Percentiles rank a stretch among this genome's conserved stretches.
Evolutionary conservation across 92 coral and sea anemone species (phyloP).

Genomic region (Epizoanthus fatuus): DNA sequence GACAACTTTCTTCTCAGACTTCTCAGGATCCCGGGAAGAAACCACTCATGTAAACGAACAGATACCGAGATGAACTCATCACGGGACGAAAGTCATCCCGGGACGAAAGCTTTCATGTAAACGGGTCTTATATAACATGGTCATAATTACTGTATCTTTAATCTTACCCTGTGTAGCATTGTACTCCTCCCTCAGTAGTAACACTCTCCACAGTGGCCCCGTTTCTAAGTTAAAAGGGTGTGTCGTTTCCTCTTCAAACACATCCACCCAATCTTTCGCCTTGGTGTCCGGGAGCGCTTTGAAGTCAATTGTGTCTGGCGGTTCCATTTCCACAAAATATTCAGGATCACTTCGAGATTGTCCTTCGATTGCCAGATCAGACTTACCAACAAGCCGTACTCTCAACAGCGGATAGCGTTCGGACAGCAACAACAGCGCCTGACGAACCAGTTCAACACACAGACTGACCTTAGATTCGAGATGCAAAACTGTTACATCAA

Average conservation of each 20-base stretch:
- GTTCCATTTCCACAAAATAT: conserved; percentile 68
- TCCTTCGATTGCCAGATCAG: conserved; percentile 12
- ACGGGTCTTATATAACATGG: no score
- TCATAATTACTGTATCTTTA: no score
- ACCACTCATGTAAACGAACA: no score
- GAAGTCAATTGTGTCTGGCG: conserved; percentile 58
- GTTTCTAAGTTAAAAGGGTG: conserved; percentile 61
- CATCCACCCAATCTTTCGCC: conserved; percentile 68
- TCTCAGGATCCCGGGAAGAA: no score
- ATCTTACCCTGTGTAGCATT: no score
- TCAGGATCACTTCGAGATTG: conserved; percentile 1
- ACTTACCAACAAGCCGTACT: conserved; percentile 34
- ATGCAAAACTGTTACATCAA: conserved; percentile 57
- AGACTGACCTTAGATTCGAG: conserved; percentile 55
- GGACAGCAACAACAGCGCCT: conserved; percentile 59
- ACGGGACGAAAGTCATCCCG: no score
- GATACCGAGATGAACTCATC: no score
- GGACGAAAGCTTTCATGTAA: no score
- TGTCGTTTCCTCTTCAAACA: conserved; percentile 71
- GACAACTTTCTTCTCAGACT: no score
- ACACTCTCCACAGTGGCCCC: conserved; percentile 83
- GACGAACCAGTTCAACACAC: conserved; percentile 37
- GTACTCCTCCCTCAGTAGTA: conserved; percentile 47
- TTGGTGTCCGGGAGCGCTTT: conserved; percentile 56
- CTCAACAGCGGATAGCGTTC: conserved; percentile 68